Percentiles rank a stretch among this genome's conserved stretches.
These are phyloP conservation scores for Drosophila dives DNA, from an alignment of 2,888 invertebrate genomes.

Conservation along the genomic window DNA sequence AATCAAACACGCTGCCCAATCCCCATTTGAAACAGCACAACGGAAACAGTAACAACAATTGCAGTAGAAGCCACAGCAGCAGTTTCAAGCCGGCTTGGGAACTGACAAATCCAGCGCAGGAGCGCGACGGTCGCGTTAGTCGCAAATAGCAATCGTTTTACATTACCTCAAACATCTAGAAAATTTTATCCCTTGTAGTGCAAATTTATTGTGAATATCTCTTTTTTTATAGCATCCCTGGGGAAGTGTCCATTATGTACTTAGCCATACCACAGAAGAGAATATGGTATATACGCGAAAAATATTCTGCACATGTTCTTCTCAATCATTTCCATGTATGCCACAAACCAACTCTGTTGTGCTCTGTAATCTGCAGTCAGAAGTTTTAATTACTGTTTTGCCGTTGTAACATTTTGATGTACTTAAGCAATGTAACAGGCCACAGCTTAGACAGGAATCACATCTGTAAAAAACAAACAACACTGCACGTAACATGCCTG, in stretches of 20 bases:
- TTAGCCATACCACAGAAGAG: neutral
- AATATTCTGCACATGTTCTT: constrained; percentile 5
- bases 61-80: constrained; percentile 56
- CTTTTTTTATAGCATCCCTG: neutral
- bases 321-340: neutral
- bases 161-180: neutral
- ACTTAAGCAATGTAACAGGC: neutral
- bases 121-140: constrained; percentile 81
- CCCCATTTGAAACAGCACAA: constrained; percentile 87
- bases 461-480: neutral
- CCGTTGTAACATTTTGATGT: neutral
- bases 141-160: constrained; percentile 38
- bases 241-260: constrained; percentile 2
- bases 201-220: constrained; percentile 29
- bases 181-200: constrained; percentile 11
- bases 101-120: constrained; percentile 73
- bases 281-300: neutral
- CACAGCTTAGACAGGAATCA: neutral
- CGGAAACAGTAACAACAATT: constrained; percentile 53
- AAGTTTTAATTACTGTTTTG: neutral
- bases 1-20: constrained; percentile 92
- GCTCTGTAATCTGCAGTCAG: neutral
- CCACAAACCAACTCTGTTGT: neutral
- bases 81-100: constrained; percentile 91
- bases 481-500: neutral